Evolutionary conservation across 2,797 vertebrate species (phyloP).

Genomic region (Propithecus deckenii): DNA sequence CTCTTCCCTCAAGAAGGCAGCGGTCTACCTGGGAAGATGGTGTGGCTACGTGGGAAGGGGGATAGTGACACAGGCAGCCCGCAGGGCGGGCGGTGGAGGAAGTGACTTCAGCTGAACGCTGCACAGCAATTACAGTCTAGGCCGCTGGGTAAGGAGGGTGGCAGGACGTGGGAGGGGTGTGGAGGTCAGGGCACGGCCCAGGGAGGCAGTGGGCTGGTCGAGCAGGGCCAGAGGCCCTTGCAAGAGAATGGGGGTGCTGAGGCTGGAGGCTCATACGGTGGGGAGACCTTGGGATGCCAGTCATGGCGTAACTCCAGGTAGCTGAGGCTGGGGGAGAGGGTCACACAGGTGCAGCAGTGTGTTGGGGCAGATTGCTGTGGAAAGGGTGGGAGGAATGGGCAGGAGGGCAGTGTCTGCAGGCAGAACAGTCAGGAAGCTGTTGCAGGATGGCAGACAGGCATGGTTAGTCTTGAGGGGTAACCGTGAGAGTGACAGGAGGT

Average conservation of each 20-base stretch:
- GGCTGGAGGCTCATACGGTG: rapidly evolving
- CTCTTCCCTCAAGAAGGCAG: not conserved
- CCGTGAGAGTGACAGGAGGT: not conserved
- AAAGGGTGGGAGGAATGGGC: not conserved
- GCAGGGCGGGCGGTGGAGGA: rapidly evolving
- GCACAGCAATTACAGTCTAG: not conserved
- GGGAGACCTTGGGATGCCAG: not conserved
- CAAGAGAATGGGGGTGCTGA: not conserved
- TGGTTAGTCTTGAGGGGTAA: not conserved
- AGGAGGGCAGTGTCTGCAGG: not conserved
- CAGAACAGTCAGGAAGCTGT: not conserved
- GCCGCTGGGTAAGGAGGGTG: no score
- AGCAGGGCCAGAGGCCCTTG: not conserved
- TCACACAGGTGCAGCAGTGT: not conserved
- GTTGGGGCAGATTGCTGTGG: not conserved
- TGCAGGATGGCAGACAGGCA: not conserved
- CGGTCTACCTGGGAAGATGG: not conserved
- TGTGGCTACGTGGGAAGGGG: not conserved
- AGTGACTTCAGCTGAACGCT: not conserved
- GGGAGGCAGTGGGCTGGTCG: not conserved
- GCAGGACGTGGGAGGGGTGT: rapidly evolving
- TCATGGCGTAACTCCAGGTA: not conserved
- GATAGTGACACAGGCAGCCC: no score
- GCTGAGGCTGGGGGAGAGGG: not conserved
- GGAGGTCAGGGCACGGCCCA: not conserved